These are phyloP conservation scores for Acleris literana DNA, from an alignment of 2,888 invertebrate species.

Conservation along the genomic window DNA sequence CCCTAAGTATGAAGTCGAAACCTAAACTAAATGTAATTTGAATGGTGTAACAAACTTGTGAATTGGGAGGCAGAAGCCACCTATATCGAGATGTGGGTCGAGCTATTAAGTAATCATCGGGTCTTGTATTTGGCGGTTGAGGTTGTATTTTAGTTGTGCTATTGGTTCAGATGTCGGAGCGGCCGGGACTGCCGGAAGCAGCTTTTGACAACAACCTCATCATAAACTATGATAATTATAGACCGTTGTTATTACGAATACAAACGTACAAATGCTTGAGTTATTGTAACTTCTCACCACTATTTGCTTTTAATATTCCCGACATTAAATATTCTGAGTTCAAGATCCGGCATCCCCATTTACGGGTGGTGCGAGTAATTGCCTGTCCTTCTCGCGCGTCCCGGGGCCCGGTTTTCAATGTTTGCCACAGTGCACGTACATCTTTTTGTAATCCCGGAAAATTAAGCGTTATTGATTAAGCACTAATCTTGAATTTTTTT, in stretches of 20 bases:
- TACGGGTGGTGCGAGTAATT: not conserved
- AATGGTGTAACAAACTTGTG: constrained; percentile 12
- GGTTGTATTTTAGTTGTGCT: not conserved
- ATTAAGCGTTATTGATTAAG: too few relatives aligned
- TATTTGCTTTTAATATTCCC: too few relatives aligned
- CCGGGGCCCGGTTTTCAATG: not conserved
- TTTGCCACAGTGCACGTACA: not conserved
- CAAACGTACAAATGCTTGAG: too few relatives aligned
- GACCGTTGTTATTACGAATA: too few relatives aligned
- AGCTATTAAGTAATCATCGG: constrained; percentile 19
- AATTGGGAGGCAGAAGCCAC: constrained; percentile 13
- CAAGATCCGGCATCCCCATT: too few relatives aligned
- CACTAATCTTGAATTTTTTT: not conserved
- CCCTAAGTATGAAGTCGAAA: not conserved
- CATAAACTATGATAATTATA: too few relatives aligned
- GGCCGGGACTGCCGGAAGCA: too few relatives aligned
- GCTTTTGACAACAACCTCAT: too few relatives aligned
- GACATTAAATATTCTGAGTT: too few relatives aligned
- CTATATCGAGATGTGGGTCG: constrained; percentile 14
- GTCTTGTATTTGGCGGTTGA: constrained; percentile 3
- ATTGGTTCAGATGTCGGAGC: not conserved
- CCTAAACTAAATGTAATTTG: constrained; percentile 11
- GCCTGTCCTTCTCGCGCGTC: not conserved
- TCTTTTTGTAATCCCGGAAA: not conserved
- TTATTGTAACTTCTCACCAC: too few relatives aligned